Base-by-base conservation (phyloP, 2,888 invertebrate species). In the Copidosoma aretas region DNA sequence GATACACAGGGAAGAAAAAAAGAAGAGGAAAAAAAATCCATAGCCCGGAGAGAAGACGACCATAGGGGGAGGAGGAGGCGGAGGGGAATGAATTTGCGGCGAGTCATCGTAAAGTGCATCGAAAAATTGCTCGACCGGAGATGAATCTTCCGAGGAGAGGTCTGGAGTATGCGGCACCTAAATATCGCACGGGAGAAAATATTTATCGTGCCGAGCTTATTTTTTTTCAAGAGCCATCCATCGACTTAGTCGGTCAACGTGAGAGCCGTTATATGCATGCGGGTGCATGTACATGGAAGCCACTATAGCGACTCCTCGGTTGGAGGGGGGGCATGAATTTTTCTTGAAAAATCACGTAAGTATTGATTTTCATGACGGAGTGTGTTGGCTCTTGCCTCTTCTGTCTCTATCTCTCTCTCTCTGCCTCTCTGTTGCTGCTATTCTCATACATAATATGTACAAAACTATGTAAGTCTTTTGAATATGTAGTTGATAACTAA, bases 151-250 rank as follows among this genome's bases (percentile, higher is more conserved):
- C 22, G 8, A 41, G 21, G 25, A 12, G 21, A n/a, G 12, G 17
- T 15, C 21, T 51, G 39, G 10, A 22, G 54, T 24, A 54, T 43
- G 61, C 41, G 43, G 10, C 22, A 32, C 54, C 54, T 54, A 54
- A 62, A 62, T 62, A 62, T 62, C 43, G 54, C 21, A 43, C 21
- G 53, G 41, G 41, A 53, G 60, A 61, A 62, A 54, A 54, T 62
- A 62, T 62, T 62, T 25, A 62, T 54, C 43, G 61, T 25, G 15
- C 1, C 14, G 17, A 15, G 17, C 24, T 22, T 14, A 43, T n/a
- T 24, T 32, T 46, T 43, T 24, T 62, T 25, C 22, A 62, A 53
- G 52, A 39, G 52, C 52, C 39, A 61, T 52, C 52, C 60, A 60
- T 39, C 60, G 32, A 51, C 60, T 60, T 60, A 51, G 51, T 60